Conservation (phyloP, 2,797 vertebrate species). For the Harpagifer antarcticus region DNA sequence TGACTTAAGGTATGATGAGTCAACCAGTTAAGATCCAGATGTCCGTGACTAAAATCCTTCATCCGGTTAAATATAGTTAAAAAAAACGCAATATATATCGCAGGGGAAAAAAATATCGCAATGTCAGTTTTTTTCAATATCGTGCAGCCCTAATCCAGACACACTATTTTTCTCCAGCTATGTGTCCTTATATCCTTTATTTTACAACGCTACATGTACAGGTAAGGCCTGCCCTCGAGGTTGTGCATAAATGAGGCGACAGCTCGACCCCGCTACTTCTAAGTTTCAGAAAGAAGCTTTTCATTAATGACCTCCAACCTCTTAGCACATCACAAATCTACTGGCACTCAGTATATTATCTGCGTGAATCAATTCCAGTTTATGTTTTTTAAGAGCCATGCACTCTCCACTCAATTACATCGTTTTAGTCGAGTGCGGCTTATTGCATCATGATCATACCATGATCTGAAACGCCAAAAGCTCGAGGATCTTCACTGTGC, state of each 20-base stretch:
- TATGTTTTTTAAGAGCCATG: slow-evolving; percentile 35
- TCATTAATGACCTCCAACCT: slow-evolving; percentile 30
- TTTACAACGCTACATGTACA: background rate
- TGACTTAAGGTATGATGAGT: too few species aligned
- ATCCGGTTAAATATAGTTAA: too few species aligned
- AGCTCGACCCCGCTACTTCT: background rate
- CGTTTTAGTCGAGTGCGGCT: slow-evolving; percentile 11
- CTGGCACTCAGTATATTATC: slow-evolving; percentile 13
- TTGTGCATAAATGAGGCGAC: background rate
- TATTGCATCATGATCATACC: slow-evolving; percentile 42
- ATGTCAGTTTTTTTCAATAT: too few species aligned
- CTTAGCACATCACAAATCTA: slow-evolving; percentile 22
- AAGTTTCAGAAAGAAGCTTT: slow-evolving; percentile 8
- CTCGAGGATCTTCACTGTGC: slow-evolving; percentile 30
- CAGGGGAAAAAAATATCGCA: too few species aligned
- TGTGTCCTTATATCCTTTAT: too few species aligned
- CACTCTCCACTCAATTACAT: slow-evolving; percentile 39
- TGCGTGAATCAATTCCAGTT: slow-evolving; percentile 49
- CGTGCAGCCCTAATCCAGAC: too few species aligned
- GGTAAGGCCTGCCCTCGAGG: background rate
- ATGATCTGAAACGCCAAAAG: slow-evolving; percentile 38
- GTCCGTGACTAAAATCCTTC: too few species aligned
- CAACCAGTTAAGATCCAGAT: too few species aligned
- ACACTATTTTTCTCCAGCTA: background rate
- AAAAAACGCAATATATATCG: too few species aligned